Base-by-base conservation (phyloP, 1,140 invertebrate genomes). In the Drosophila auraria region DNA sequence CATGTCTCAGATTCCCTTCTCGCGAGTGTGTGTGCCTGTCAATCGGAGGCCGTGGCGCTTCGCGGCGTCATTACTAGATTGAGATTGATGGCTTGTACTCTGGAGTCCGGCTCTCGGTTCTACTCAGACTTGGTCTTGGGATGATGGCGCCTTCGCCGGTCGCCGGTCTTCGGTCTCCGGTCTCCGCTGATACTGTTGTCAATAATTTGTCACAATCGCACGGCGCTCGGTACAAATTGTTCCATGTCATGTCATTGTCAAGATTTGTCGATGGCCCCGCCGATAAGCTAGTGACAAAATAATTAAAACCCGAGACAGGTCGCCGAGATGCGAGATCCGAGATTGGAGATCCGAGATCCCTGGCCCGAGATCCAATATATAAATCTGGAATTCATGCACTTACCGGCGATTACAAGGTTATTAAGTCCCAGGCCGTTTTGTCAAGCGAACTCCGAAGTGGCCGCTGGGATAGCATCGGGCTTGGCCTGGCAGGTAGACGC, bases 181-280 rank as follows among this genome's bases (percentile, higher is more conserved):
- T 11, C 23, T n/a, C 33, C 42, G 49, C 65, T 70, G 81, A 80
- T 90, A 90, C 89, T 90, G 60, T 91, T 86, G 82, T 87, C 78
- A 87, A 92, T 92, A 92, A 92, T 92, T 92, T 92, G 91, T 92
- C 91, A 92, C 91, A 86, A 86, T 84, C 82, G 86, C 91, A 79
- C 82, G 71, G 78, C 83, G 87, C 81, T 82, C 53, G 81, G 65
- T 73, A 87, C 82, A 90, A 91, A 91, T 91, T 92, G 73, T 92
- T 86, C 66, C 75, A 89, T 82, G 91, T 92, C 91, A 92, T 92
- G 91, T 86, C 83, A 65, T 86, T 91, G 91, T 92, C 91, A 89
- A 83, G 82, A 92, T 92, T 70, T 81, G 59, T 87, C 70, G 78
- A 82, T 89, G 65, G 65, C 60, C 2, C 60, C 65, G 45, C 51